Evolutionary conservation across 1,140 invertebrate genomes (phyloP).

Genomic region (Centruroides vittatus): DNA sequence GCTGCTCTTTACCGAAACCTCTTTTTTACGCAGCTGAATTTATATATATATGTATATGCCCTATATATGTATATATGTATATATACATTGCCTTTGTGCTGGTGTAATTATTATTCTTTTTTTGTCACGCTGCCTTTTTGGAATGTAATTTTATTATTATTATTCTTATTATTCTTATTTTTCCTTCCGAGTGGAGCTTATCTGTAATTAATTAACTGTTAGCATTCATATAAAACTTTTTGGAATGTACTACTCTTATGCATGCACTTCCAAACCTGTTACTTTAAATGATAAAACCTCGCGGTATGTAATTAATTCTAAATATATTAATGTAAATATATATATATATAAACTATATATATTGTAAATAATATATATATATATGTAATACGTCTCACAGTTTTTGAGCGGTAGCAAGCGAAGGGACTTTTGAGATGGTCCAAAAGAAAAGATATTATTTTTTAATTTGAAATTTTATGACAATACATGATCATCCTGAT

Average conservation of each 20-base stretch:
- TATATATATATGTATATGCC: background rate
- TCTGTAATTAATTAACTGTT: slow-evolving; percentile 4
- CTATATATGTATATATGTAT: background rate
- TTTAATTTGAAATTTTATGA: background rate
- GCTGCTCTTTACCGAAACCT: slow-evolving; percentile 1
- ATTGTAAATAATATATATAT: background rate
- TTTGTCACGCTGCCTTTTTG: slow-evolving; percentile 12
- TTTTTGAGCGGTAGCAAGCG: slow-evolving; percentile 28
- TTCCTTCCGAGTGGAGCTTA: background rate
- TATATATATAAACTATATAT: background rate
- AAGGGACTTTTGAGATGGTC: slow-evolving; percentile 96
- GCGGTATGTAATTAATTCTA: background rate
- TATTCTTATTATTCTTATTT: background rate
- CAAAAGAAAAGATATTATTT: slow-evolving; percentile 51
- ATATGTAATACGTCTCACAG: background rate
- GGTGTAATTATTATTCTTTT: slow-evolving; percentile 2
- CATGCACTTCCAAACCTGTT: slow-evolving; percentile 16
- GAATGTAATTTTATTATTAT: slow-evolving; percentile 9
- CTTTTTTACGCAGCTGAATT: slow-evolving; percentile 2
- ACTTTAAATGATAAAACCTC: slow-evolving; percentile 8
- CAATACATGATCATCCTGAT: slow-evolving; percentile 9
- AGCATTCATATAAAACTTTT: slow-evolving; percentile 7
- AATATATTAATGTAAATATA: background rate
- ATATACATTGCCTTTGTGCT: slow-evolving; percentile 5
- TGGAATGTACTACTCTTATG: slow-evolving; percentile 15